A percentile compares a stretch with the other conserved stretches of the same genome.
Conservation (phyloP, 2,113 vertebrate genomes). For the Ancistrus triradiatus region DNA sequence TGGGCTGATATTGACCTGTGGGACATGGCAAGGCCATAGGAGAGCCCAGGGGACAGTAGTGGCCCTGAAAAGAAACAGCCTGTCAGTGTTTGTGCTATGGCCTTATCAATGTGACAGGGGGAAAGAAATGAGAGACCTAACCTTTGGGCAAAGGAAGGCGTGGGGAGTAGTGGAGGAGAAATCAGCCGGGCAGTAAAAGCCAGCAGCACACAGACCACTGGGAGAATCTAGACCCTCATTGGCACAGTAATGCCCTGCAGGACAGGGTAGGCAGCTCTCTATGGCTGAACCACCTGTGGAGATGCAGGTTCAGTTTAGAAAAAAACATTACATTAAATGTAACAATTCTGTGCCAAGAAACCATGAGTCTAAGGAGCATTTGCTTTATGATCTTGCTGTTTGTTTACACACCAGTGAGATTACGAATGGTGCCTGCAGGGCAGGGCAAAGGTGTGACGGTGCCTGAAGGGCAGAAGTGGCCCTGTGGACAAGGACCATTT, state of each 20-base stretch:
- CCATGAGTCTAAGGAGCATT: no score
- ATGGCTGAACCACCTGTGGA: constrained; percentile 72
- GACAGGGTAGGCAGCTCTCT: constrained; percentile 76
- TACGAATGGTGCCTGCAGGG: constrained; percentile 77
- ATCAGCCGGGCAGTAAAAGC: constrained; percentile 77
- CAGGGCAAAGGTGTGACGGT: constrained; percentile 73
- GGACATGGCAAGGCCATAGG: constrained; percentile 71
- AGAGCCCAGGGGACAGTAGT: constrained; percentile 77
- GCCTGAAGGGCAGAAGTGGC: constrained; percentile 81
- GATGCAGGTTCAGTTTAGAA: no score
- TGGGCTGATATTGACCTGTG: constrained; percentile 80
- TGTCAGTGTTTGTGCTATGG: constrained; percentile 10
- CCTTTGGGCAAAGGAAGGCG: constrained; percentile 80
- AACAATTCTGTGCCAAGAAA: no score
- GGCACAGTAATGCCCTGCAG: constrained; percentile 78
- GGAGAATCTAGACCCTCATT: constrained; percentile 65
- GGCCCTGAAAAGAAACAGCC: constrained; percentile 68
- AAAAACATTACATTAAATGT: no score
- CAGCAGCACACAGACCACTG: constrained; percentile 69
- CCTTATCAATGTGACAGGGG: constrained; percentile 2
- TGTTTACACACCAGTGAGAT: constrained; percentile 69
- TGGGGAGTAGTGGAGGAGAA: constrained; percentile 70
- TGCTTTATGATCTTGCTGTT: no score
- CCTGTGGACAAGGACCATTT: constrained; percentile 77
- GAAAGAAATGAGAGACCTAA: constrained; percentile 40